A percentile compares a stretch with the other conserved stretches of the same genome.
Conservation (phyloP, 53 echinoderm and acorn worm genomes). For the Luidia sarsii region DNA sequence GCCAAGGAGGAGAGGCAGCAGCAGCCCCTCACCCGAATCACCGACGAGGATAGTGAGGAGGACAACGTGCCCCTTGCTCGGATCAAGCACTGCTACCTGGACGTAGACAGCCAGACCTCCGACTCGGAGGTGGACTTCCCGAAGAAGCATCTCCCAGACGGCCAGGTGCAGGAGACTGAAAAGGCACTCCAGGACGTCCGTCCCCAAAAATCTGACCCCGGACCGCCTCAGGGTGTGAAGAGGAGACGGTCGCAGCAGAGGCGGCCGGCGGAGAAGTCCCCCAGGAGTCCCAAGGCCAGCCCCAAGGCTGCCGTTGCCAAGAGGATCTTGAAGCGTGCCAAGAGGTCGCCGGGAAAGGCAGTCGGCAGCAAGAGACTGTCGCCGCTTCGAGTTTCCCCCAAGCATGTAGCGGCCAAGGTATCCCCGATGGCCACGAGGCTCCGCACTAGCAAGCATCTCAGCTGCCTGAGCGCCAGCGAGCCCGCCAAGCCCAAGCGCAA, state of each 20-base stretch:
- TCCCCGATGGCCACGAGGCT: slow-evolving; percentile 57
- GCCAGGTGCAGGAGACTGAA: slow-evolving; percentile 31
- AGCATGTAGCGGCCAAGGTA: slow-evolving; percentile 10
- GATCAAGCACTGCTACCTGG: slow-evolving; percentile 64
- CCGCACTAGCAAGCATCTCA: slow-evolving; percentile 44
- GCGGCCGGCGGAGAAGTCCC: neutral
- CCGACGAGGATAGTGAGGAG: slow-evolving; percentile 56
- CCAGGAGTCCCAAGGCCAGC: slow-evolving; percentile 36
- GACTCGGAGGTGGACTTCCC: slow-evolving; percentile 65
- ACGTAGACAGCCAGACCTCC: slow-evolving; percentile 58
- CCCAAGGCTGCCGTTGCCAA: slow-evolving; percentile 57
- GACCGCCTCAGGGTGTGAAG: too few species aligned
- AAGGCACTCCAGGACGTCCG: too few species aligned
- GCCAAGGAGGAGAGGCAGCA: neutral
- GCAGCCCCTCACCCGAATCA: neutral
- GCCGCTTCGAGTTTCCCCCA: neutral
- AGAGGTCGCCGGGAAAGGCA: slow-evolving; percentile 31
- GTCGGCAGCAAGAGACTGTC: slow-evolving; percentile 4
- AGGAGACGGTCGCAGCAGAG: neutral
- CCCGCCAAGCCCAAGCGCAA: slow-evolving; percentile 19
- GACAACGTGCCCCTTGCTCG: slow-evolving; percentile 74
- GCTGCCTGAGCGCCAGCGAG: slow-evolving; percentile 13
- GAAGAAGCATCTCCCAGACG: neutral
- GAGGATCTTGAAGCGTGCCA: slow-evolving; percentile 50
- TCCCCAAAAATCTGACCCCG: too few species aligned